phyloP scores from a whole-genome alignment of 2,888 invertebrate genomes.

The Heterodera filipjevi region DNA sequence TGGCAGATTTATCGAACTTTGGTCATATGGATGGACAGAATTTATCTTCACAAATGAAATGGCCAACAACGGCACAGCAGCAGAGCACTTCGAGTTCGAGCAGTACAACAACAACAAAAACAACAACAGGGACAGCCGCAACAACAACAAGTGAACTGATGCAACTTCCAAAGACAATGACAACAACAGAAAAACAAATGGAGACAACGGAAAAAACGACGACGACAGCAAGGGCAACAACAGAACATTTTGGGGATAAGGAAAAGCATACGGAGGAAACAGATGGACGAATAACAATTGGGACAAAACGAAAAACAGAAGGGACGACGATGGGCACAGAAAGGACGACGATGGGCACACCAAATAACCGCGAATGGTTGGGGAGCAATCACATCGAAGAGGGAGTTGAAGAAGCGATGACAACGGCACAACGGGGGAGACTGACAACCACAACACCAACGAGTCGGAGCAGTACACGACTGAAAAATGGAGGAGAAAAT shows the following conservation, averaged over 20 bases:
- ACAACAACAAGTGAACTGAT: background rate
- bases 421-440: background rate
- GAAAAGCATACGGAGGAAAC: background rate
- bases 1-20: background rate
- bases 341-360: background rate
- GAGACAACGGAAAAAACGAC: background rate
- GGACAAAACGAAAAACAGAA: background rate
- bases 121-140: background rate
- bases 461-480: background rate
- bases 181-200: background rate
- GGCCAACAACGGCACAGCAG: background rate
- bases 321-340: background rate
- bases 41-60: slow-evolving; percentile 47
- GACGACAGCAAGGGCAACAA: background rate
- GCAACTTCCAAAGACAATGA: background rate
- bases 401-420: background rate
- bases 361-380: background rate
- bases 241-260: background rate
- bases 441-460: background rate
- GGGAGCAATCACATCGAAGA: background rate
- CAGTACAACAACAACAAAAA: background rate
- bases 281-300: background rate
- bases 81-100: background rate
- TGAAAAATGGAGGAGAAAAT: background rate
- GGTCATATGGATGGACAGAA: background rate